Conservation (phyloP, 2,113 vertebrate species). For the Argyrosomus japonicus region DNA sequence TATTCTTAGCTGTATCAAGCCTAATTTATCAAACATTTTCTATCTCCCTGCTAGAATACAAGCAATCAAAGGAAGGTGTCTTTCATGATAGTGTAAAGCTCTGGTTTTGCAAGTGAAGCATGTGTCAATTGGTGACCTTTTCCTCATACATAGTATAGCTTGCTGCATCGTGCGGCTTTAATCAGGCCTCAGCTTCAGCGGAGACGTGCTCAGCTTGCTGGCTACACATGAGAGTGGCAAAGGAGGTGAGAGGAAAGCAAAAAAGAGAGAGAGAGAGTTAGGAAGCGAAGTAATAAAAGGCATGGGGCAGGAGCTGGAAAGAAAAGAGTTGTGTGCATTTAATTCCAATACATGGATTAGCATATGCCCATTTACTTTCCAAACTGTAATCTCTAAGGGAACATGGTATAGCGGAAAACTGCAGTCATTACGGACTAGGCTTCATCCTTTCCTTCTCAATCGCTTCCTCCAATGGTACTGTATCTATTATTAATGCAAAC, state of each 20-base stretch:
- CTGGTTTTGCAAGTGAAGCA: slow-evolving; percentile 66
- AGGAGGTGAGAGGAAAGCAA: slow-evolving; percentile 12
- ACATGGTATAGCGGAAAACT: slow-evolving; percentile 49
- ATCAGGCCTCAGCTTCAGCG: slow-evolving; percentile 54
- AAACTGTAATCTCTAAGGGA: slow-evolving; percentile 64
- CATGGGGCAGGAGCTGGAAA: slow-evolving; percentile 37
- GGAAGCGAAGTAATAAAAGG: slow-evolving; percentile 18
- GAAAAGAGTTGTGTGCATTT: slow-evolving; percentile 60
- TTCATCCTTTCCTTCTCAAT: slow-evolving; percentile 41
- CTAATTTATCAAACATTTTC: not conserved
- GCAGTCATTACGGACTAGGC: slow-evolving; percentile 64
- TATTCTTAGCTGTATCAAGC: not conserved
- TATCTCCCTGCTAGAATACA: slow-evolving; percentile 31
- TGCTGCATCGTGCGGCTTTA: slow-evolving; percentile 66
- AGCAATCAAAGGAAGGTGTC: slow-evolving; percentile 48
- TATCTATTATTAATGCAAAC: slow-evolving; percentile 78
- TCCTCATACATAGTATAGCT: slow-evolving; percentile 53
- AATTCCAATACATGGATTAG: slow-evolving; percentile 69
- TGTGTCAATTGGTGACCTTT: slow-evolving; percentile 71
- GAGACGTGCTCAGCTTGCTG: slow-evolving; percentile 54
- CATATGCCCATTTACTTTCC: slow-evolving; percentile 64
- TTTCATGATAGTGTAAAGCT: slow-evolving; percentile 42
- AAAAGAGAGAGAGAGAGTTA: not conserved
- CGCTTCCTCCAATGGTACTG: slow-evolving; percentile 18
- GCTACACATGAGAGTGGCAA: slow-evolving; percentile 49